Evolutionary conservation across 2,888 invertebrate species (phyloP), one percentile per base, ranked within the genome.

Genomic region (Callinectes sapidus): DNA sequence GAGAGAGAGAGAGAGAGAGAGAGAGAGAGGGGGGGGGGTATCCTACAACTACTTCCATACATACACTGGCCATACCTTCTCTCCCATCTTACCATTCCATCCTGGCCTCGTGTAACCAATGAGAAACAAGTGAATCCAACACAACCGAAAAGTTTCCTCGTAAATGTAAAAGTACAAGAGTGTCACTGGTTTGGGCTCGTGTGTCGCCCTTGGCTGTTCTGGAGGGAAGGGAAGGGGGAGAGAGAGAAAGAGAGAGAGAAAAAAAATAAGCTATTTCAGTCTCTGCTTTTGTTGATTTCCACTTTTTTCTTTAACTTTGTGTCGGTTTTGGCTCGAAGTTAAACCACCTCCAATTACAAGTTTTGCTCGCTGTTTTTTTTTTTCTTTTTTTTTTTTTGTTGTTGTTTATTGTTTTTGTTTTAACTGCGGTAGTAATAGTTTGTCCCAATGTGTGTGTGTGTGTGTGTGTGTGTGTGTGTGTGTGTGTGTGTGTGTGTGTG

Each of bases 391-490:
- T 61, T 61, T 2, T 61, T 61, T n/a, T n/a, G n/a, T n/a, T n/a
- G 66, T 71, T 71, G 61, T 61, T 71, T 23, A n/a, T 71, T n/a
- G 23, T 23, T 71, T 71, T 71, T n/a, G 66, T n/a, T 28, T 71
- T 18, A 10, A 71, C 28, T 1, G n/a, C 23, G 23, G 71, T 71
- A 28, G 71, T 71, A 28, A 23, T 71, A 23, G 23, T 28, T 6
- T 71, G 66, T 5, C 6, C 2, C 18, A n/a, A n/a, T 71, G 71
- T 71, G 71, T 71, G 71, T 71, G 71, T 71, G 71, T 71, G 71
- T 71, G 71, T 71, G 71, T 71, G 71, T 71, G 66, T 71, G 66
- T 71, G 66, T 55, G 55, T 55, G 55, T 55, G 55, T 55, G 55
- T 55, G 55, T 55, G 55, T 55, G 55, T 55, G 55, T 55, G 55